Conservation (phyloP, 2,888 invertebrate genomes). For the Dioctria rufipes region DNA sequence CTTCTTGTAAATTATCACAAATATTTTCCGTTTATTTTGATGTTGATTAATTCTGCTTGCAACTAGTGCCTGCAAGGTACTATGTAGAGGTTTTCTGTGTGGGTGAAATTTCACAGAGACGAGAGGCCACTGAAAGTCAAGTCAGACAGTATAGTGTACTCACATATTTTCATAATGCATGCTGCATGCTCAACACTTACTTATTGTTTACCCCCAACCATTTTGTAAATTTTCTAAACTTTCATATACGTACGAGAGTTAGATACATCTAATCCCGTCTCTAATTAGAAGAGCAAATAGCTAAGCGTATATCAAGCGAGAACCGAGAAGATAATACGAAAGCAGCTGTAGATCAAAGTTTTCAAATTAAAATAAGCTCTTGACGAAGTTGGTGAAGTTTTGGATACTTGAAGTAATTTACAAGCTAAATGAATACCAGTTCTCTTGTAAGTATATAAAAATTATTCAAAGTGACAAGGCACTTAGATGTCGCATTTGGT, state of each 20-base stretch:
- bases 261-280: not conserved
- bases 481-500: too few species aligned
- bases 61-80: too few species aligned
- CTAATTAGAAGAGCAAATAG: conserved; percentile 29
- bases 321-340: not conserved
- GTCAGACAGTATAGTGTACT: too few species aligned
- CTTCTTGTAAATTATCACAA: too few species aligned
- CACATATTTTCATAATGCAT: too few species aligned
- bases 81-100: too few species aligned
- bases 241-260: conserved; percentile 4
- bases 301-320: conserved; percentile 1
- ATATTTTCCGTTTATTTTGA: too few species aligned
- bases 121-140: too few species aligned
- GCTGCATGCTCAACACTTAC: not conserved
- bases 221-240: conserved; percentile 18
- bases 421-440: conserved; percentile 14
- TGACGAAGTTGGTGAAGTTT: conserved; percentile 13
- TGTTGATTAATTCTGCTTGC: too few species aligned
- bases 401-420: conserved; percentile 15
- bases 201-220: conserved; percentile 19
- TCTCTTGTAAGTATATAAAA: too few species aligned
- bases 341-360: conserved; percentile 11
- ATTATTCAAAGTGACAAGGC: too few species aligned
- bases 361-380: conserved; percentile 31
- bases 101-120: too few species aligned